phyloP scores from a whole-genome alignment of 2,113 vertebrate genomes.

The Notarius quadriscutis region DNA sequence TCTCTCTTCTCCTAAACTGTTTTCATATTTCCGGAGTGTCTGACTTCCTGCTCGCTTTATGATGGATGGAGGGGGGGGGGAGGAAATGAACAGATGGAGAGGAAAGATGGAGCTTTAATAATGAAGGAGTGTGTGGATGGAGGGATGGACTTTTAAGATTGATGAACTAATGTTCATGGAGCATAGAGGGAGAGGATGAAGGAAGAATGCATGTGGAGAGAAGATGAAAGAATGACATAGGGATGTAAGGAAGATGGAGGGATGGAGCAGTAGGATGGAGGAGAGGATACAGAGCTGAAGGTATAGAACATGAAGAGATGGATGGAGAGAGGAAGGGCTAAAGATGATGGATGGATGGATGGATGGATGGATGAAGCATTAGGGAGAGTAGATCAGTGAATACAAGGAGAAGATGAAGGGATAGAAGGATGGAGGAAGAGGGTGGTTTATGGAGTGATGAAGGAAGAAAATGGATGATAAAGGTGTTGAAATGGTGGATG shows the following conservation, averaged over 20 bases:
- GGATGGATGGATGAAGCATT: background rate
- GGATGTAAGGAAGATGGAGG: background rate
- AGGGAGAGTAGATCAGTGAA: background rate
- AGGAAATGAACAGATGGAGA: slow-evolving; percentile 14
- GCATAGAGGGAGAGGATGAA: background rate
- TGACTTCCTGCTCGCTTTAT: background rate
- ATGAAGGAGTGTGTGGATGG: background rate
- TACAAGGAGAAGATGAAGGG: background rate
- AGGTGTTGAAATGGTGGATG: background rate
- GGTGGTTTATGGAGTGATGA: background rate
- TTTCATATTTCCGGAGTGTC: background rate
- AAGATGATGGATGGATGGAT: background rate
- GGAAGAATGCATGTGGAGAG: background rate
- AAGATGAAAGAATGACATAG: background rate
- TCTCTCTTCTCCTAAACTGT: background rate
- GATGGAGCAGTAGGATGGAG: background rate
- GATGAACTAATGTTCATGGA: background rate
- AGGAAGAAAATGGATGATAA: background rate
- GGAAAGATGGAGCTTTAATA: slow-evolving; percentile 1
- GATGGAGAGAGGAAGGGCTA: background rate
- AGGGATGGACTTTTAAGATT: background rate
- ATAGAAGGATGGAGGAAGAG: background rate
- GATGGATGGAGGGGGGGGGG: background rate
- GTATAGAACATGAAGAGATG: background rate
- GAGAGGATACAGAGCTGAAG: background rate